phyloP scores from a whole-genome alignment of 1,140 invertebrate genomes.

The Teleopsis dalmanni region DNA sequence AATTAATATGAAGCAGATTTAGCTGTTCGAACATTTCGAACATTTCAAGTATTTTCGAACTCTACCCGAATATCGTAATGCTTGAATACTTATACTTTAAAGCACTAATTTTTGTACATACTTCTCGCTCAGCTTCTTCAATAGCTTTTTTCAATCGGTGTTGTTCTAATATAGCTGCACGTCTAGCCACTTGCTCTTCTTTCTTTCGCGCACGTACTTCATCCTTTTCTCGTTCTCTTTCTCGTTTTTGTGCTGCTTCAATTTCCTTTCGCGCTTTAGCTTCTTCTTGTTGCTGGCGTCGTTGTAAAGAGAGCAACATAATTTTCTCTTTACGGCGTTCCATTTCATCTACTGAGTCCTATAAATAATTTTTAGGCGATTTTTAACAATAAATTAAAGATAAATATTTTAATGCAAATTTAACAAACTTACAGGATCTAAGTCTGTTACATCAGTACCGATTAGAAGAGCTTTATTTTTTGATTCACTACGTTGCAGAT shows the following conservation, averaged over 20 bases:
- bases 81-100: too few relatives aligned
- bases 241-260: conserved; percentile 68
- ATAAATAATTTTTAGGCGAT: conserved; percentile 8
- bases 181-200: conserved; percentile 78
- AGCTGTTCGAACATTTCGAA: too few relatives aligned
- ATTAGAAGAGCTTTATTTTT: conserved; percentile 59
- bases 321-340: conserved; percentile 84
- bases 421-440: conserved; percentile 56
- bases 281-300: conserved; percentile 84
- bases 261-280: conserved; percentile 74
- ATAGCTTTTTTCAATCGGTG: conserved; percentile 92
- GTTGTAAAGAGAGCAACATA: conserved; percentile 74
- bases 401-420: not conserved
- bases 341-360: conserved; percentile 74
- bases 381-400: conserved; percentile 7
- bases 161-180: conserved; percentile 85
- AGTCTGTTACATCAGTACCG: conserved; percentile 56
- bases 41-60: too few relatives aligned
- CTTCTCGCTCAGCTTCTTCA: conserved; percentile 85
- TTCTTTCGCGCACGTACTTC: conserved; percentile 81
- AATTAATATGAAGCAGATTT: too few relatives aligned
- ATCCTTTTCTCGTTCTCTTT: conserved; percentile 73
- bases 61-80: too few relatives aligned
- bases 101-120: conserved; percentile 30
- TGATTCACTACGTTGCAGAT: conserved; percentile 42